Evolutionary conservation across 2,113 vertebrate genomes (phyloP).

Genomic region (rat (Rattus norvegicus)): GRCr8 NC_086027.1:95246001-95246500

Average conservation of each 20-base stretch:
- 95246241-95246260: not conserved
- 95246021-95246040: not conserved
- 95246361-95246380: not conserved
- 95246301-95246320: not conserved
- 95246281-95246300: not conserved
- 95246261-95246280: not conserved
- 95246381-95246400: not conserved
- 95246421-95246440: not conserved
- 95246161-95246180: not conserved
- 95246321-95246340: not conserved
- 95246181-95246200: not conserved
- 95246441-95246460: not conserved
- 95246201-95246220: not conserved
- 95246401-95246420: not conserved
- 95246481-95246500: not conserved
- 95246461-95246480: rapidly evolving
- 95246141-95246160: not conserved
- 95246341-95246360: no score
- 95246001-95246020: not conserved
- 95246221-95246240: not conserved
- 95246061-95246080: not conserved
- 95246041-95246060: not conserved
- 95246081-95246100: not conserved
- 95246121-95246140: not conserved
- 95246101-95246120: not conserved